A percentile compares a stretch with the other conserved stretches of the same genome.
Conservation (phyloP, 2,888 invertebrate species). For the Phalangium opilio region DNA sequence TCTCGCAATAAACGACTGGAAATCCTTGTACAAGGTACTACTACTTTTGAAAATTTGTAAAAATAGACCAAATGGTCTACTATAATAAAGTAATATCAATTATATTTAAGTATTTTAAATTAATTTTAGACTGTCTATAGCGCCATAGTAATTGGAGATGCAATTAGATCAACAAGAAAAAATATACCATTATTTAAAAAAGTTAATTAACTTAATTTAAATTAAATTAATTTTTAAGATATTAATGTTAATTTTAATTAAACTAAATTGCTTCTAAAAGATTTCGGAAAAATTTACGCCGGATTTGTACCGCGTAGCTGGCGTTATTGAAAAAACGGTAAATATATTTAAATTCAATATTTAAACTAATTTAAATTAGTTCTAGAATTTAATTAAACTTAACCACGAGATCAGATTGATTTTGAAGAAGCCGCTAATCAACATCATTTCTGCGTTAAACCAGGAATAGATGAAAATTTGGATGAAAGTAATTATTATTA, state of each 20-base stretch:
- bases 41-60: no score
- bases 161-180: no score
- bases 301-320: constrained; percentile 42
- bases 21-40: constrained; percentile 47
- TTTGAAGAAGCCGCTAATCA: constrained; percentile 33
- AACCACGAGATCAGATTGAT: constrained; percentile 30
- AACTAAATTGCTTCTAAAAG: constrained; percentile 21
- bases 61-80: no score
- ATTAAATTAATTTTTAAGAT: no score
- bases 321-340: constrained; percentile 48
- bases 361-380: no score
- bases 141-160: constrained; percentile 49
- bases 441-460: constrained; percentile 54
- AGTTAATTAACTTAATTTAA: no score
- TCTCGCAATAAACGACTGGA: constrained; percentile 50
- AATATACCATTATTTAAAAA: no score
- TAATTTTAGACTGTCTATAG: constrained; percentile 55
- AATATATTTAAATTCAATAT: constrained; percentile 1
- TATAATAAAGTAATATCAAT: no score
- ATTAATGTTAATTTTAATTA: no score
- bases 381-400: no score
- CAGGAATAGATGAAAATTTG: constrained; percentile 54
- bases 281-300: constrained; percentile 32
- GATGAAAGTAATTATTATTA: constrained; percentile 45
- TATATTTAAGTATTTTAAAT: no score